Conservation (phyloP, 2,113 vertebrate species). For the Struthio camelus region DNA sequence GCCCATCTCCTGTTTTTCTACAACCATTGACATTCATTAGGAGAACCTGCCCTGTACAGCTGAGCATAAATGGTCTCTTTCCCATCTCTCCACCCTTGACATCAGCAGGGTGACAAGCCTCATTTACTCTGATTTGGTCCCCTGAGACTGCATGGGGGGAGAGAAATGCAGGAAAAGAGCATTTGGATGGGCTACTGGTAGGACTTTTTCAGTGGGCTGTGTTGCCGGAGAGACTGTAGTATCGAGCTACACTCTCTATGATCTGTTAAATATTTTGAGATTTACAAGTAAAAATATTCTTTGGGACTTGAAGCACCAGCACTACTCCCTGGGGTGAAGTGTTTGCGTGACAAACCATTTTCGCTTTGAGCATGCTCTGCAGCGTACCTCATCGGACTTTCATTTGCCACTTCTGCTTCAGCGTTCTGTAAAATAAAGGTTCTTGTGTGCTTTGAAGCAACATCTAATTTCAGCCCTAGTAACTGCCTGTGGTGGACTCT, state of each 20-base stretch:
- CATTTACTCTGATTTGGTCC: not conserved
- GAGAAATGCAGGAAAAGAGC: not conserved
- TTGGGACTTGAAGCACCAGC: not conserved
- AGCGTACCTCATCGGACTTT: not conserved
- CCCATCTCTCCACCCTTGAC: not conserved
- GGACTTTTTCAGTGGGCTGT: not conserved
- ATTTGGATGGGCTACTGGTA: not conserved
- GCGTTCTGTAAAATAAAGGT: not conserved
- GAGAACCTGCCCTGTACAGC: not conserved
- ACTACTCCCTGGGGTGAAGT: not conserved
- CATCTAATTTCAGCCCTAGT: not conserved
- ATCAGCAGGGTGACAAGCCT: not conserved
- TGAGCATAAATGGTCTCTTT: not conserved
- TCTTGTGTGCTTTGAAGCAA: accelerated
- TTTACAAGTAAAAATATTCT: not conserved
- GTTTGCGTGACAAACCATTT: not conserved
- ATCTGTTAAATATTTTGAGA: not conserved
- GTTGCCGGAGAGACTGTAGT: accelerated
- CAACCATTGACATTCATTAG: not conserved
- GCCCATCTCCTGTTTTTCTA: accelerated
- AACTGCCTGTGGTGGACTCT: not conserved
- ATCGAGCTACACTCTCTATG: not conserved
- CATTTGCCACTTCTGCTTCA: not conserved
- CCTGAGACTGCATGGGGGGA: not conserved
- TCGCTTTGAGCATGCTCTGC: not conserved